Conservation (phyloP, 2,888 invertebrate species). For the Sinhomidia bicolor region DNA sequence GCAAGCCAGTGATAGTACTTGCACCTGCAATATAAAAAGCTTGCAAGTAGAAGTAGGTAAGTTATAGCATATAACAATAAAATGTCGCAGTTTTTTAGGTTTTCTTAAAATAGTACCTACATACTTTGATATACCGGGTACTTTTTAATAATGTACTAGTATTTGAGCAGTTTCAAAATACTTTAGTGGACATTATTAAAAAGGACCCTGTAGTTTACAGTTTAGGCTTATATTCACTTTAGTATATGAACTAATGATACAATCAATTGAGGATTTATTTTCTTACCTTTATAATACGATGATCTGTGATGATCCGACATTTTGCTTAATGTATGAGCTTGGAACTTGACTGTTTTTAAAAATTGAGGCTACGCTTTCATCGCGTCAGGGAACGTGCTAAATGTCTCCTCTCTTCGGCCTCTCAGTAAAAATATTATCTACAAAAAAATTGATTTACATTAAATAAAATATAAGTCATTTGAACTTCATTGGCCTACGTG, state of each 20-base stretch:
- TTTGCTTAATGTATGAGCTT: no score
- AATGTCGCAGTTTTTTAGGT: not conserved
- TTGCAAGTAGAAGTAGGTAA: no score
- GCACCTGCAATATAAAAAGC: not conserved
- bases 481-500: no score
- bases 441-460: not conserved
- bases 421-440: no score
- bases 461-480: no score
- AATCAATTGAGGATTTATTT: not conserved
- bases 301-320: conserved; percentile 70
- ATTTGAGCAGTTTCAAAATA: not conserved
- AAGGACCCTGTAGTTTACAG: not conserved
- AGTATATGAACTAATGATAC: not conserved
- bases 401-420: no score
- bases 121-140: not conserved
- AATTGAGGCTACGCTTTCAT: no score
- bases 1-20: no score
- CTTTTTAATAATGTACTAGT: not conserved
- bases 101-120: not conserved
- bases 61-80: no score
- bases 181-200: not conserved
- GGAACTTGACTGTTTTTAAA: no score
- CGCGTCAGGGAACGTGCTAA: no score
- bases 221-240: not conserved
- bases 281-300: conserved; percentile 67